Base-by-base conservation (phyloP, 1,140 invertebrate species). In the Drosophila bocqueti region DNA sequence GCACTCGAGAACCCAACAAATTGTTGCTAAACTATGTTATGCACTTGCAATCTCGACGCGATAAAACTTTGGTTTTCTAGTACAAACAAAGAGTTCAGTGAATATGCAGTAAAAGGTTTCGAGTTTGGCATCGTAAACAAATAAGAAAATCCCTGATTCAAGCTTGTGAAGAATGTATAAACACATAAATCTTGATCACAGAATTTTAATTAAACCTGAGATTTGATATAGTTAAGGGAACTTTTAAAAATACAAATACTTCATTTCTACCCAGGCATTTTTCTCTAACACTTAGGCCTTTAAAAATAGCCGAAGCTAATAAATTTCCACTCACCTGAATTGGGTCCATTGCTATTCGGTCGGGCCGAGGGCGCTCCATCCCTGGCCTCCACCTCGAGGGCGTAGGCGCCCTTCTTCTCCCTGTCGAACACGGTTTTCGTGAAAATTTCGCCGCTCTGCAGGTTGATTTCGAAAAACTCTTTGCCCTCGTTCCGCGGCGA, bases 361-460 rank as follows among this genome's bases (percentile, higher is more conserved):
- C 98, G 94, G 18, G 97, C 98, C 2, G 98, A 99, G 11, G 98
- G 96, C 61, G 97, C 97, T 49, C 98, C 98, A 93, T 99, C 98
- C 52, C 97, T 94, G 0, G 98, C 98, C 91, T 98, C 97, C 65
- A 99, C 97, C 92, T 98, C 97, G 78, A 99, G 93, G 11, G 98
- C 98, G 93, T 99, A 99, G 34, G 98, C 98, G 21, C 97, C 97
- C 92, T 98, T 97, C 94, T 98, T 98, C 93, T 98, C 97, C 74
- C 98, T 96, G 94, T 98, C 97, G 94, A 99, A 99, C 71, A 98
- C 96, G 50, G 97, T 94, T 93, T 98, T 98, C 4, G 98, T 99
- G 93, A 97, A 98, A 79, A 99, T 96, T 93, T 98, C 97, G 1
- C 98, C 98, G 15, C 97, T 97, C 92, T 98, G 96, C 91, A 96